These are phyloP conservation scores for Hyperoplus immaculatus DNA, from an alignment of 2,797 vertebrate genomes.

Conservation along the genomic window DNA sequence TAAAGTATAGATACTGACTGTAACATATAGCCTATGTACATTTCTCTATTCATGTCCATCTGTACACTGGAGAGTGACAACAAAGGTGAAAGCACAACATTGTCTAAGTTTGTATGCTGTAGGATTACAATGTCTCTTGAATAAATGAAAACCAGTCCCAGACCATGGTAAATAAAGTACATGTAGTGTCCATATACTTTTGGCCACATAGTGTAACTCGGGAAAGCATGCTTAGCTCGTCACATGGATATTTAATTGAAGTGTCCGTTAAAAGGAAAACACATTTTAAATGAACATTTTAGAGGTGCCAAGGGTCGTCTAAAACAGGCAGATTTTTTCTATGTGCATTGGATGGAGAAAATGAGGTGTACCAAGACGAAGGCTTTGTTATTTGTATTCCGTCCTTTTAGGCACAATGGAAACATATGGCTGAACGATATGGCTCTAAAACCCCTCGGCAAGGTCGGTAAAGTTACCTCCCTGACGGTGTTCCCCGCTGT, in stretches of 20 bases:
- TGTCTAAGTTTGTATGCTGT: background rate
- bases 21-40: too few relatives aligned
- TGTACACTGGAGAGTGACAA: background rate
- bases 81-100: background rate
- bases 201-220: background rate
- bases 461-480: conserved; percentile 59
- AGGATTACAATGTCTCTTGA: background rate
- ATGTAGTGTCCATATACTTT: conserved; percentile 1
- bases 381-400: background rate
- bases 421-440: conserved; percentile 72
- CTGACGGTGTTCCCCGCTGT: conserved; percentile 61
- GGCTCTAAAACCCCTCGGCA: conserved; percentile 51
- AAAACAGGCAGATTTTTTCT: background rate
- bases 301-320: too few relatives aligned
- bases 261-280: background rate
- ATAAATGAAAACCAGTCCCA: background rate
- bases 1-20: background rate
- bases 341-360: background rate
- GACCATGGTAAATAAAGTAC: too few relatives aligned
- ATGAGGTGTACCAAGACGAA: background rate
- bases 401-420: conserved; percentile 54
- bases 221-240: background rate
- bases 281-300: too few relatives aligned
- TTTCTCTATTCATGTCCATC: background rate
- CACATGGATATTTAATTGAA: background rate